Evolutionary conservation across 2,888 invertebrate genomes (phyloP).

Genomic region (Mayetiola destructor): DNA sequence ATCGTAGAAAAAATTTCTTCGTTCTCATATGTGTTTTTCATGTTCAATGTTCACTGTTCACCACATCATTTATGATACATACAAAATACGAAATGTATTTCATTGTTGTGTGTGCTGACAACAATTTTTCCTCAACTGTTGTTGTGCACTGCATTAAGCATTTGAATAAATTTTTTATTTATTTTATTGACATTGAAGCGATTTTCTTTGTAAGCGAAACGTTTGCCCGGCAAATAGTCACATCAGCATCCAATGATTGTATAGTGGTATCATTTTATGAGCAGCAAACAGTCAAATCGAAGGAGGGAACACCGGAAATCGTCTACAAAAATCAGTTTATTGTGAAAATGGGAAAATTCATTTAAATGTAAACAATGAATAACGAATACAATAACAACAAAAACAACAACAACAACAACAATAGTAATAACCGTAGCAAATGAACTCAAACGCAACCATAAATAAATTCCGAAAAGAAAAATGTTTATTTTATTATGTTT

Average conservation of each 20-base stretch:
- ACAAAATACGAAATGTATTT: too few relatives aligned
- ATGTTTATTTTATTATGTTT: slow-evolving; percentile 3
- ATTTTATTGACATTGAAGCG: slow-evolving; percentile 5
- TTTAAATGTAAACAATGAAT: slow-evolving; percentile 6
- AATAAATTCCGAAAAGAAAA: slow-evolving; percentile 10
- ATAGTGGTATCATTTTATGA: neutral
- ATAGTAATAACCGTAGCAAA: too few relatives aligned
- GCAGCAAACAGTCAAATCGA: neutral
- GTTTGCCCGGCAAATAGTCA: neutral
- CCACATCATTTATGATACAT: too few relatives aligned
- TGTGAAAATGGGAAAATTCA: slow-evolving; percentile 12
- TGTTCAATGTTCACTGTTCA: too few relatives aligned
- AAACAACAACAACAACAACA: too few relatives aligned
- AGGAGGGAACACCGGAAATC: neutral
- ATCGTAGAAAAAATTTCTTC: neutral
- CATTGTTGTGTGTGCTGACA: too few relatives aligned
- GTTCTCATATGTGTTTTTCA: neutral
- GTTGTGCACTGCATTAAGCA: too few relatives aligned
- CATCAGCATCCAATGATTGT: neutral
- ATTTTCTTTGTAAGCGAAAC: slow-evolving; percentile 3
- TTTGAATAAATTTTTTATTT: neutral
- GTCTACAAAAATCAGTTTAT: slow-evolving; percentile 8
- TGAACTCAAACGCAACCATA: too few relatives aligned
- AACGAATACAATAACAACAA: too few relatives aligned
- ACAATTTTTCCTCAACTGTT: too few relatives aligned